These are phyloP conservation scores for Leptopilina clavipes DNA, from an alignment of 1,140 invertebrate species.

Conservation along the genomic window DNA sequence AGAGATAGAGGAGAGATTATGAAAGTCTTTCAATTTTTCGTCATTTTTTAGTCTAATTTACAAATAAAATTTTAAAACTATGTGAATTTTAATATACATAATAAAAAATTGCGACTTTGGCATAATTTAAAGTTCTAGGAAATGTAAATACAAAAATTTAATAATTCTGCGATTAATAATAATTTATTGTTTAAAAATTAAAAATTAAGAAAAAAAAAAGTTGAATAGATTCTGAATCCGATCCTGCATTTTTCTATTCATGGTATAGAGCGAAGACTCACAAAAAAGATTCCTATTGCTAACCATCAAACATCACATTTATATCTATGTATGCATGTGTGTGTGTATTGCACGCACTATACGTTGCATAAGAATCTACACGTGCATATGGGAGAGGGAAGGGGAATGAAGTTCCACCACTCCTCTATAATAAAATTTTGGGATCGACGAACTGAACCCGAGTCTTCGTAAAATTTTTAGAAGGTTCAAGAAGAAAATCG, in stretches of 20 bases:
- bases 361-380: background rate
- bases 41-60: no score
- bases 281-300: conserved; percentile 13
- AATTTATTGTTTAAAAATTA: background rate
- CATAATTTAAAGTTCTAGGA: no score
- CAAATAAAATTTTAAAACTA: no score
- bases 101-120: no score
- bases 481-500: conserved; percentile 25
- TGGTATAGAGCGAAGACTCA: conserved; percentile 6
- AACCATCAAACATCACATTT: background rate
- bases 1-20: no score
- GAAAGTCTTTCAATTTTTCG: no score
- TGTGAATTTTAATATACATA: no score
- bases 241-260: conserved; percentile 4
- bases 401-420: conserved; percentile 12
- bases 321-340: background rate
- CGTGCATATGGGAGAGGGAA: conserved; percentile 3
- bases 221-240: background rate
- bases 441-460: conserved; percentile 23
- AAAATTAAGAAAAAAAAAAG: no score
- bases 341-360: background rate
- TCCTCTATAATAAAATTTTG: conserved; percentile 20
- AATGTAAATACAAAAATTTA: no score
- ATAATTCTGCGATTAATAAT: no score
- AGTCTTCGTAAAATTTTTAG: background rate